phyloP scores from a whole-genome alignment of 2,797 vertebrate species.

The Staurois parvus region DNA sequence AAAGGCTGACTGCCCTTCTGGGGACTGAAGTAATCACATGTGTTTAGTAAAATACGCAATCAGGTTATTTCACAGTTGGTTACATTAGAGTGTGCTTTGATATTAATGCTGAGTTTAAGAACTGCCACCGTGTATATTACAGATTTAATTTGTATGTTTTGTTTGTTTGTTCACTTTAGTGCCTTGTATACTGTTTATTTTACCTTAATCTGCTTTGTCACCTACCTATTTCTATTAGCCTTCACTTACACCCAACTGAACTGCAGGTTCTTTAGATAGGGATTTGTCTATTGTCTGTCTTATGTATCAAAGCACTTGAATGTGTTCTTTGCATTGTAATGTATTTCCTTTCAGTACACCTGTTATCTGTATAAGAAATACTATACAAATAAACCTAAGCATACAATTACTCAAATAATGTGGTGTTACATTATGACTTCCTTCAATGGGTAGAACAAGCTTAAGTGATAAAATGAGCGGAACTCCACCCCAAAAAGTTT shows the following conservation, averaged over 20 bases:
- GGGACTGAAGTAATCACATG: too few species aligned
- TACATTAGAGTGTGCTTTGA: too few species aligned
- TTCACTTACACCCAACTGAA: not conserved
- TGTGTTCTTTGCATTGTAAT: constrained; percentile 5
- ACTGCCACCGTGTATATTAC: too few species aligned
- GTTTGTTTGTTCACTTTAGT: too few species aligned
- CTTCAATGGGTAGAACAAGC: not conserved
- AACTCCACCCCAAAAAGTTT: not conserved
- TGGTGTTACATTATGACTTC: not conserved
- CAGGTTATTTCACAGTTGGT: too few species aligned
- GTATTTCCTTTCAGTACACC: constrained; percentile 15
- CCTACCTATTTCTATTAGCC: not conserved
- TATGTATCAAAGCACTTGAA: constrained; percentile 26
- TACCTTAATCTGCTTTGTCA: not conserved
- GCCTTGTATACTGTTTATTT: not conserved
- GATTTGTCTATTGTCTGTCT: constrained; percentile 4
- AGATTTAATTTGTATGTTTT: too few species aligned
- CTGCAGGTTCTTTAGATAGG: not conserved
- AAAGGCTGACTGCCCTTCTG: too few species aligned
- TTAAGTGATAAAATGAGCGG: not conserved
- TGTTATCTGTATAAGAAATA: not conserved
- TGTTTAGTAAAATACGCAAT: too few species aligned
- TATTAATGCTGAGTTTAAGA: too few species aligned
- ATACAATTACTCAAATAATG: not conserved
- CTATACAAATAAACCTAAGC: constrained; percentile 11